These are phyloP conservation scores for Ladona fulva DNA, from an alignment of 1,140 invertebrate genomes.

Conservation along the genomic window DNA sequence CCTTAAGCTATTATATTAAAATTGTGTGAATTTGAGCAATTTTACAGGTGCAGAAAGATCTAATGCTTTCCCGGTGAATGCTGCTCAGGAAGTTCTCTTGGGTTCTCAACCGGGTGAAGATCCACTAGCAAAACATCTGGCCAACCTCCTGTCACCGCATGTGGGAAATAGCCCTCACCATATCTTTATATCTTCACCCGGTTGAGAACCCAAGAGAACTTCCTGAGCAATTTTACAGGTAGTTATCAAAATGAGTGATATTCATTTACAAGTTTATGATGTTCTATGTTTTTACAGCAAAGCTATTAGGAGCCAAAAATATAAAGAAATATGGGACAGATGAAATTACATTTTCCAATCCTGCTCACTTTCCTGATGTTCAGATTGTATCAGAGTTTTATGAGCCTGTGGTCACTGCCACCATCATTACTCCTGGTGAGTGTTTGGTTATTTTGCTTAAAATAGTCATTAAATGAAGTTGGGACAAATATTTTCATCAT, in stretches of 20 bases:
- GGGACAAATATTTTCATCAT: constrained; percentile 18
- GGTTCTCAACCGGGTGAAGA: too few relatives aligned
- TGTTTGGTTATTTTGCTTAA: constrained; percentile 16
- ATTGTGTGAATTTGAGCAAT: too few relatives aligned
- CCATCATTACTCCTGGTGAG: constrained; percentile 74
- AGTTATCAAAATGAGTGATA: background rate
- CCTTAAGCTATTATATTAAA: too few relatives aligned
- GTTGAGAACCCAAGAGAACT: too few relatives aligned
- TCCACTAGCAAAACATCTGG: too few relatives aligned
- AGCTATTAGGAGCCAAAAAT: constrained; percentile 54
- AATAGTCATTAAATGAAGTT: background rate
- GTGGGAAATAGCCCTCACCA: too few relatives aligned
- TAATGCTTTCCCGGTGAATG: too few relatives aligned
- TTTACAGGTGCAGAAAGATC: too few relatives aligned
- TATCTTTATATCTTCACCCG: constrained; percentile 9
- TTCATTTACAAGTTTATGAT: constrained; percentile 15
- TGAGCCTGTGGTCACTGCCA: constrained; percentile 84
- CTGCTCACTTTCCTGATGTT: constrained; percentile 63
- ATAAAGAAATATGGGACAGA: constrained; percentile 57
- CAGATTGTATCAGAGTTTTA: constrained; percentile 60
- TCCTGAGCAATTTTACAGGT: background rate
- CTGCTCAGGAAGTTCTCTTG: too few relatives aligned
- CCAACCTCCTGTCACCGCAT: too few relatives aligned
- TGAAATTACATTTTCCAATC: constrained; percentile 74
- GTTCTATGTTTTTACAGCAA: constrained; percentile 41